phyloP scores from a whole-genome alignment of 2,888 invertebrate genomes.

The Cyclophora albipunctata region DNA sequence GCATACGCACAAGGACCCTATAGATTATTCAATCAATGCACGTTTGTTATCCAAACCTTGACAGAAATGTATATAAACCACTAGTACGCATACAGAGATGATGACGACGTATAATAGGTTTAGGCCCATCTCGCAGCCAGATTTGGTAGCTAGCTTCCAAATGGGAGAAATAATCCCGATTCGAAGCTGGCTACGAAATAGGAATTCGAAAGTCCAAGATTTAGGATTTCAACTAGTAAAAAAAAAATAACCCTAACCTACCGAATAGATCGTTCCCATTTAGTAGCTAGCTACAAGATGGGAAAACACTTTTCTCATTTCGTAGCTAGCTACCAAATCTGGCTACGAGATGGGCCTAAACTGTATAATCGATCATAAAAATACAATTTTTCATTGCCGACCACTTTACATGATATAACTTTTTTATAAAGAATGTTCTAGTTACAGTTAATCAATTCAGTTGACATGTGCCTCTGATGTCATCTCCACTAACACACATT shows the following conservation, averaged over 20 bases:
- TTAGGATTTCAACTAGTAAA: no score
- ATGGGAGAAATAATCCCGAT: no score
- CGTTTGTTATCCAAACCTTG: constrained; percentile 52
- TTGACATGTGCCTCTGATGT: constrained; percentile 1
- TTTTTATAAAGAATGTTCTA: constrained; percentile 22
- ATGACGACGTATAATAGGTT: constrained; percentile 5
- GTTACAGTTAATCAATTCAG: constrained; percentile 16
- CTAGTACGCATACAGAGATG: background rate
- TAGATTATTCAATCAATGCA: constrained; percentile 36
- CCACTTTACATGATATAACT: constrained; percentile 39
- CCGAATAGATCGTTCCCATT: no score
- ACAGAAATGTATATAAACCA: constrained; percentile 40
- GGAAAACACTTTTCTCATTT: no score
- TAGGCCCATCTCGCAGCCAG: no score
- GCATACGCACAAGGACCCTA: constrained; percentile 27
- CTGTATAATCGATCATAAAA: constrained; percentile 22
- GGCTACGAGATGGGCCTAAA: no score
- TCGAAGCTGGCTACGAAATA: no score
- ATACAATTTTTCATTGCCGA: constrained; percentile 39
- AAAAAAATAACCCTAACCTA: no score
- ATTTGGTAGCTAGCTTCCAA: no score
- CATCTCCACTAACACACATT: background rate
- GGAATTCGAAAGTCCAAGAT: no score
- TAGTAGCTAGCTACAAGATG: no score
- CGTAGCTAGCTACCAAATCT: no score